Evolutionary conservation across 1,140 invertebrate genomes (phyloP).

Genomic region (Stenopsyche tienmushanensis): DNA sequence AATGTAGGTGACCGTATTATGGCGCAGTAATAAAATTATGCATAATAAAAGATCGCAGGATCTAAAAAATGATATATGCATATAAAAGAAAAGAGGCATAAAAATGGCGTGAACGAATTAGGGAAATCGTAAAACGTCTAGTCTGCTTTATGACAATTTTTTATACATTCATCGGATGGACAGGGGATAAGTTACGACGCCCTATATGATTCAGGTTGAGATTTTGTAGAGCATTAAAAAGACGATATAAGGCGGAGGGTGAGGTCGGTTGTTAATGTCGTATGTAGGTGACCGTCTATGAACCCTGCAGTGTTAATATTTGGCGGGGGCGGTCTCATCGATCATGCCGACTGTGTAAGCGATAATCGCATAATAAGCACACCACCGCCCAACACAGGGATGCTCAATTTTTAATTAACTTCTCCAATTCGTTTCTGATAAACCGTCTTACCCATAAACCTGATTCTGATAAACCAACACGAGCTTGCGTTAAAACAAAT

Average conservation of each 20-base stretch:
- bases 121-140: not conserved
- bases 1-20: slow-evolving; percentile 13
- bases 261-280: no score
- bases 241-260: no score
- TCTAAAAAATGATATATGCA: not conserved
- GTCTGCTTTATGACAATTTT: not conserved
- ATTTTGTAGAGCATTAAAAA: no score
- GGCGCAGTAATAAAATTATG: slow-evolving; percentile 8
- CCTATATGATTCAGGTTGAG: not conserved
- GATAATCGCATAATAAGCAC: slow-evolving; percentile 25
- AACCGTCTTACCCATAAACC: no score
- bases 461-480: no score
- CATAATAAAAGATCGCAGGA: not conserved
- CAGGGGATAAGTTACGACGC: no score
- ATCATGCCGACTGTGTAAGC: not conserved
- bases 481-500: no score
- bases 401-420: no score
- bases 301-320: not conserved
- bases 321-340: not conserved
- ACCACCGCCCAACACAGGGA: no score
- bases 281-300: not conserved
- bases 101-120: not conserved
- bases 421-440: no score
- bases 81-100: not conserved
- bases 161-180: no score